phyloP scores from a whole-genome alignment of 53 echinoderm and acorn worm species.

The Crossaster papposus region DNA sequence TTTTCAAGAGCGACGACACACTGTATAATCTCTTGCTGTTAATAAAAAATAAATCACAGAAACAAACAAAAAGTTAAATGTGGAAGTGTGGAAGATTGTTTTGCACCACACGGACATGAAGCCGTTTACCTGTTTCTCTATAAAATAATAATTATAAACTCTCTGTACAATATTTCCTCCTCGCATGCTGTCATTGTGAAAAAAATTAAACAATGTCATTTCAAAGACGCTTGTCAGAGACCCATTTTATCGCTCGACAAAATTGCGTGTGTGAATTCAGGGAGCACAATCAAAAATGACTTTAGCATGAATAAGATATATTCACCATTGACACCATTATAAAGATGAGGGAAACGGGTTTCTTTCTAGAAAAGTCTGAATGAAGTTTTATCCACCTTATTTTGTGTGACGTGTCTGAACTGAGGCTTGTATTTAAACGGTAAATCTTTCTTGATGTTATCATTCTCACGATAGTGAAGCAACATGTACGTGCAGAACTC shows the following conservation, averaged over 20 bases:
- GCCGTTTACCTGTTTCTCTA: no score
- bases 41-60: constrained; percentile 1
- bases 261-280: no score
- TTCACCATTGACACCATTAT: no score
- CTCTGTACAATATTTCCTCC: no score
- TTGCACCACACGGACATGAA: neutral
- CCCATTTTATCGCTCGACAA: no score
- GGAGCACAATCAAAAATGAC: no score
- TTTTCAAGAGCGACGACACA: constrained; percentile 70
- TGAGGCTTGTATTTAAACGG: constrained; percentile 76
- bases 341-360: neutral
- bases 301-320: no score
- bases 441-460: constrained; percentile 74
- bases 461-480: constrained; percentile 86
- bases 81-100: neutral
- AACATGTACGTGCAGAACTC: constrained; percentile 96
- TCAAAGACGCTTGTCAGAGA: no score
- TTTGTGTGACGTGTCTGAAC: constrained; percentile 79
- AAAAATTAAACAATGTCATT: no score
- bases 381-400: constrained; percentile 61
- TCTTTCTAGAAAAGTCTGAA: neutral
- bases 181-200: no score
- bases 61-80: neutral
- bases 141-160: no score
- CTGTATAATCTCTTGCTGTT: constrained; percentile 85